Evolutionary conservation across 2,113 vertebrate genomes (phyloP).

Genomic region (Neodon shergylaensis): DNA sequence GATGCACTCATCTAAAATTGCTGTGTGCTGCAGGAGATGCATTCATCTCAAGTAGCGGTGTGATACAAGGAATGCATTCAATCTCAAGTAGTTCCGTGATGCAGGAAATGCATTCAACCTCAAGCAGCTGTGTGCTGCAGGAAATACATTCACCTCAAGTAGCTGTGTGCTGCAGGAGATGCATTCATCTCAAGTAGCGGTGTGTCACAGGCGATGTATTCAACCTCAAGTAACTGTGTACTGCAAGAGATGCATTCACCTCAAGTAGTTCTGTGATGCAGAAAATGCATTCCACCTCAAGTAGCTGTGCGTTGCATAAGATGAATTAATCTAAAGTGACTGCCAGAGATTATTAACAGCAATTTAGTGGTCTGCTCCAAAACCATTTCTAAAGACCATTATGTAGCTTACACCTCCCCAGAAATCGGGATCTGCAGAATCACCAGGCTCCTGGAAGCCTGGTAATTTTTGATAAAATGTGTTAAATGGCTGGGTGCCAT

Average conservation of each 20-base stretch:
- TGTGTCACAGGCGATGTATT: too few relatives aligned
- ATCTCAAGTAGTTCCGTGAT: not conserved
- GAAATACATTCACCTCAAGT: not conserved
- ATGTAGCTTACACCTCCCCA: not conserved
- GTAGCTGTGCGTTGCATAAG: not conserved
- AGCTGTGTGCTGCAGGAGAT: not conserved
- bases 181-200: not conserved
- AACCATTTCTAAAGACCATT: slow-evolving; percentile 26
- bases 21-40: not conserved
- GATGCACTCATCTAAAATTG: not conserved
- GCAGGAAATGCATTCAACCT: not conserved
- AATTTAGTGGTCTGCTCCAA: not conserved
- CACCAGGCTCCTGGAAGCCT: not conserved
- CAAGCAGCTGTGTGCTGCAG: not conserved
- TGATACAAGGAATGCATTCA: not conserved
- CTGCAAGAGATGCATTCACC: too few relatives aligned
- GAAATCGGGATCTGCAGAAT: not conserved
- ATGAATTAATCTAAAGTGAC: not conserved
- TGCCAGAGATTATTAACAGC: not conserved
- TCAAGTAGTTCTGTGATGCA: not conserved
- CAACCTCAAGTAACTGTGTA: too few relatives aligned
- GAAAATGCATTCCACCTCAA: not conserved
- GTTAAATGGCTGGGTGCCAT: not conserved
- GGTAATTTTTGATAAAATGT: not conserved
- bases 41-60: not conserved